Evolutionary conservation across 2,113 vertebrate genomes (phyloP), one percentile per base, ranked within the genome.

Genomic region (Pseudois nayaur): DNA sequence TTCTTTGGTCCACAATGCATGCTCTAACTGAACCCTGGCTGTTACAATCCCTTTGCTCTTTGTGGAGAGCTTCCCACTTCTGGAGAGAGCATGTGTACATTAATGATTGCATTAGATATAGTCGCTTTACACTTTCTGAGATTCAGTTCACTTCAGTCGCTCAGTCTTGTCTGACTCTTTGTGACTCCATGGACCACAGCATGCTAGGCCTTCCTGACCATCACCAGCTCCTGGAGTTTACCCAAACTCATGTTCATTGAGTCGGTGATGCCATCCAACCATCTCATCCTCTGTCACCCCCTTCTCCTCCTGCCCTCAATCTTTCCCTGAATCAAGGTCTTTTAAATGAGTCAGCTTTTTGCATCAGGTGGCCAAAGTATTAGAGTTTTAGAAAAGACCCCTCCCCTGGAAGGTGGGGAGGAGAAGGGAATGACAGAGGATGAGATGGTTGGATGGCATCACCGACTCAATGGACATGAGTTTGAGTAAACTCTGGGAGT

Each of bases 131-230:
- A 84, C 6, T 25, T 57, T 45, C 16, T 64, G 11, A 88, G 27
- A 76, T 31, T 36, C 17, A 21, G n/a, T 71, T 71, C 64, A 71
- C n/a, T 71, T 36, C 64, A 71, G n/a, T 21, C 4, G 0, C n/a
- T 71, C 64, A 71, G 17, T 71, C 17, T 0, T 71, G 17, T 36
- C 17, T 71, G 64, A 36, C 17, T 11, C 33, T 36, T 67, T 71
- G n/a, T 10, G n/a, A 36, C 17, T 9, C 33, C 33, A 67, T 10
- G 16, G 8, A 36, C 33, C 8, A 0, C 33, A 67, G 4, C 17
- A 67, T 33, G 33, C 17, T 33, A 67, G 64, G 17, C 8, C 8
- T 67, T 9, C 33, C 33, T 67, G 16, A 19, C 64, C 17, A n/a
- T 67, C 33, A 36, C 8, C 64, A 67, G 19, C 33, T 67, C 64